Percentiles rank a stretch among this genome's conserved stretches.
Evolutionary conservation across 2,888 invertebrate genomes (phyloP).

Genomic region (Tachystola acroxantha): DNA sequence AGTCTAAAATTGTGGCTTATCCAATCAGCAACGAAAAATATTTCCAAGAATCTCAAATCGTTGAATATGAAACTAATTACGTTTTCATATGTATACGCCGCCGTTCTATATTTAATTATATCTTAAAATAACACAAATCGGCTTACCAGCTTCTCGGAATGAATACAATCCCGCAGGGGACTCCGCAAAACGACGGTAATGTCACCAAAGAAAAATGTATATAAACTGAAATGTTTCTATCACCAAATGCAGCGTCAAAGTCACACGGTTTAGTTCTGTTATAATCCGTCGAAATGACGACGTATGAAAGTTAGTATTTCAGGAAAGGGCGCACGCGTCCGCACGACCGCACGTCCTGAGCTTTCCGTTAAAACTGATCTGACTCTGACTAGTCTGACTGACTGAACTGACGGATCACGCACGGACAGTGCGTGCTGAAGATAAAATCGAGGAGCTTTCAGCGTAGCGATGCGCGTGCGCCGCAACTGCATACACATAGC

Average conservation of each 20-base stretch:
- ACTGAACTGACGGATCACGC: too few species aligned
- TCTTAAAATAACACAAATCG: constrained; percentile 67
- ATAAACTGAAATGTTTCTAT: constrained; percentile 23
- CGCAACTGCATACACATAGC: constrained; percentile 23
- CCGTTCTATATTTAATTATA: constrained; percentile 73
- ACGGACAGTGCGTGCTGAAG: constrained; percentile 17
- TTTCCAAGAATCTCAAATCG: constrained; percentile 54
- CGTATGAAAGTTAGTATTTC: constrained; percentile 31
- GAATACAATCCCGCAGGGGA: constrained; percentile 37
- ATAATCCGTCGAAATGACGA: constrained; percentile 32
- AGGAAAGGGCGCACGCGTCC: constrained; percentile 17
- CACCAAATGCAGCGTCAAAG: constrained; percentile 32
- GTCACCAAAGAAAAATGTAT: constrained; percentile 21
- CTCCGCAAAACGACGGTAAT: constrained; percentile 33
- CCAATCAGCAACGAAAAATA: constrained; percentile 24
- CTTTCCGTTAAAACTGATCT: constrained; percentile 52
- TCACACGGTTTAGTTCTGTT: constrained; percentile 40
- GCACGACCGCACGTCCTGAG: constrained; percentile 41
- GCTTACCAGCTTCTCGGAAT: constrained; percentile 62
- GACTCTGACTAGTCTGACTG: neutral
- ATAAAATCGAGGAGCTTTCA: constrained; percentile 56
- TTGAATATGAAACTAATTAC: constrained; percentile 64
- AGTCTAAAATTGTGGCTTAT: neutral
- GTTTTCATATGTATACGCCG: constrained; percentile 61
- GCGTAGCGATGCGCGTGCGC: constrained; percentile 55